These are phyloP conservation scores for Drosophila percnosoma DNA, from an alignment of 2,888 invertebrate genomes.

Conservation along the genomic window DNA sequence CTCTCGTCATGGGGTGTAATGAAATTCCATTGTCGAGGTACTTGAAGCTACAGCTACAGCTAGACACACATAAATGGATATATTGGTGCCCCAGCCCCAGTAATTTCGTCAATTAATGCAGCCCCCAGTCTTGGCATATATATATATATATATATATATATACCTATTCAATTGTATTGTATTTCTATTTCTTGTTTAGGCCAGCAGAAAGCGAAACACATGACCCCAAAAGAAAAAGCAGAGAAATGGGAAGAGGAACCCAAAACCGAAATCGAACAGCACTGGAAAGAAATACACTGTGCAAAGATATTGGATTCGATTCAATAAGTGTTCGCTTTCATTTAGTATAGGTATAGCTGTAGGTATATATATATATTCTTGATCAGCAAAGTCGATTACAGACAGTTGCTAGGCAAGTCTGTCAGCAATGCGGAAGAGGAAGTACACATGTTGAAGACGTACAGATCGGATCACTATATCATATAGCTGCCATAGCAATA, in stretches of 20 bases:
- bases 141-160: conserved; percentile 6
- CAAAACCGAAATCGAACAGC: conserved; percentile 35
- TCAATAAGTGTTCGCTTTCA: conserved; percentile 32
- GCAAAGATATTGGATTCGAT: conserved; percentile 43
- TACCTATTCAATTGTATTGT: conserved; percentile 39
- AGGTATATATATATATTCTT: not conserved
- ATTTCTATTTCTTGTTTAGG: conserved; percentile 52
- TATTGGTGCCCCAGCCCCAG: conserved; percentile 7
- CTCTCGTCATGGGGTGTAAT: conserved; percentile 42
- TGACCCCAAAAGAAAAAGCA: conserved; percentile 45
- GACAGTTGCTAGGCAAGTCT: not conserved
- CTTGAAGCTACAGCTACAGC: conserved; percentile 22
- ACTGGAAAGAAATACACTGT: conserved; percentile 14
- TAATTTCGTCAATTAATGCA: conserved; percentile 45
- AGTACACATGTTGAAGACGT: not conserved
- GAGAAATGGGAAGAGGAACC: conserved; percentile 24
- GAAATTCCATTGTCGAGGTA: conserved; percentile 35
- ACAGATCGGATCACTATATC: not conserved
- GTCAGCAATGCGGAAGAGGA: not conserved
- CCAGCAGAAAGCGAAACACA: conserved; percentile 54
- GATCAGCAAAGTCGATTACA: not conserved
- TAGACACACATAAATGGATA: not conserved
- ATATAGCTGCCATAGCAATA: not conserved
- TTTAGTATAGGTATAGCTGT: no score
- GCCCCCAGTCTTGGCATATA: not conserved